Conservation (phyloP, 2,113 vertebrate genomes). For the Caranx ignobilis region DNA sequence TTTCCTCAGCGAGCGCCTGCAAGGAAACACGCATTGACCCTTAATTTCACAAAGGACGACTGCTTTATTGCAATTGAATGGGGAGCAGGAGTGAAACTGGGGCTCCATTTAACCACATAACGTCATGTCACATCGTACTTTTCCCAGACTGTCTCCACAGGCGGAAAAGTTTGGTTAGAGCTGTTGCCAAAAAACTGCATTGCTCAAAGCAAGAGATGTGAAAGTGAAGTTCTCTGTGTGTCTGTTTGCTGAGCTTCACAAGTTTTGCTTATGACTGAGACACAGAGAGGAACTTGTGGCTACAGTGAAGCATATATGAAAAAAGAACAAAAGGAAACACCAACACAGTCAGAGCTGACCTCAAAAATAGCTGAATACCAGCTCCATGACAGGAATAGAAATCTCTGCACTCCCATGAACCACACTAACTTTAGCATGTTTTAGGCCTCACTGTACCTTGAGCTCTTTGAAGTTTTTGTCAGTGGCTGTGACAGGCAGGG, state of each 20-base stretch:
- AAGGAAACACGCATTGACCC: not conserved
- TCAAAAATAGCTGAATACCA: constrained; percentile 17
- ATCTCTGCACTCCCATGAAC: not conserved
- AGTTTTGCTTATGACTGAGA: constrained; percentile 24
- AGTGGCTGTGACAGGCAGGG: constrained; percentile 77
- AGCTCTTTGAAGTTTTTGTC: constrained; percentile 87
- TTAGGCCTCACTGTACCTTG: constrained; percentile 82
- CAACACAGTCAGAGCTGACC: constrained; percentile 12
- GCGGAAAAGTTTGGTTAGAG: not conserved
- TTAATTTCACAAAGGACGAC: constrained; percentile 12
- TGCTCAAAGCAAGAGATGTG: constrained; percentile 20
- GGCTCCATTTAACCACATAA: not conserved
- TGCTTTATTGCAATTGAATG: not conserved
- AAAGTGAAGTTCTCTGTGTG: not conserved
- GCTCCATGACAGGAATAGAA: constrained; percentile 35
- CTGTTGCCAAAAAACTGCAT: not conserved
- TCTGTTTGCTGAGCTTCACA: constrained; percentile 20
- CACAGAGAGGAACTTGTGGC: constrained; percentile 24
- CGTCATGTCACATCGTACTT: not conserved
- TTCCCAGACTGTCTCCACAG: not conserved
- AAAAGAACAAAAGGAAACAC: constrained; percentile 8
- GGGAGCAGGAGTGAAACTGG: not conserved
- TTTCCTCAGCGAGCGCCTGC: constrained; percentile 87
- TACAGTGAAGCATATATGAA: not conserved
- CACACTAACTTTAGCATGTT: not conserved